Evolutionary conservation across 2,888 invertebrate genomes (phyloP), one percentile per base, ranked within the genome.

Genomic region (Smittia aterrima): DNA sequence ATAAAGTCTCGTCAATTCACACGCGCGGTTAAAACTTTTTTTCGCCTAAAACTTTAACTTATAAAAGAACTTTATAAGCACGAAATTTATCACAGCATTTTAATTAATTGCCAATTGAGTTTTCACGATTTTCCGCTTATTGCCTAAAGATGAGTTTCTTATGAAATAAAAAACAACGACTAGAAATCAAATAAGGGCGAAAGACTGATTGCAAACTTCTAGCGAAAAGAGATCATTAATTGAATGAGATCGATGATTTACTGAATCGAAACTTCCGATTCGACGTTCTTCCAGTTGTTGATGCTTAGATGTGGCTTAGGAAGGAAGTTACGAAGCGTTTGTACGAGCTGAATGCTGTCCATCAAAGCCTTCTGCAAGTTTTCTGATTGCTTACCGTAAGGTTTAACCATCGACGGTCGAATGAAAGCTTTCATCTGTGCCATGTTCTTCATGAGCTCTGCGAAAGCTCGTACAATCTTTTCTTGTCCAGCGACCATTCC

Each of bases 281-380:
- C 92, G 82, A 93, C 93, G 80, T 92, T 93, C 83, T 93, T 93
- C 93, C 93, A 93, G 75, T 93, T 93, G 77, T 92, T 92, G 74
- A 93, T 92, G 79, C 92, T 92, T 80, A 93, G 93, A 81, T 93
- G 93, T 4, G 93, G 93, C 27, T 93, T 93, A 75, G 93, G 93
- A 80, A 93, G 83, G 80, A 92, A 93, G 81, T 92, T 93, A 73
- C 93, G 87, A 77, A 93, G 84, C 9, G 92, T 92, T 81, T 93
- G 93, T 75, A 93, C 92, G 80, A 93, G 84, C 82, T 93, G 93
- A 80, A 93, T 92, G 54, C 93, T 93, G 80, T 93, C 93, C 85
- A 93, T 87, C 75, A 93, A 84, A 79, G 93, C 93, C 85, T 93
- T 93, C 83, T 93, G 93, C 78, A 93, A 85, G 80, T 92, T 91